A percentile compares a stretch with the other conserved stretches of the same genome.
phyloP scores from a whole-genome alignment of 2,797 vertebrate species.

The Pachyuromys duprasi region DNA sequence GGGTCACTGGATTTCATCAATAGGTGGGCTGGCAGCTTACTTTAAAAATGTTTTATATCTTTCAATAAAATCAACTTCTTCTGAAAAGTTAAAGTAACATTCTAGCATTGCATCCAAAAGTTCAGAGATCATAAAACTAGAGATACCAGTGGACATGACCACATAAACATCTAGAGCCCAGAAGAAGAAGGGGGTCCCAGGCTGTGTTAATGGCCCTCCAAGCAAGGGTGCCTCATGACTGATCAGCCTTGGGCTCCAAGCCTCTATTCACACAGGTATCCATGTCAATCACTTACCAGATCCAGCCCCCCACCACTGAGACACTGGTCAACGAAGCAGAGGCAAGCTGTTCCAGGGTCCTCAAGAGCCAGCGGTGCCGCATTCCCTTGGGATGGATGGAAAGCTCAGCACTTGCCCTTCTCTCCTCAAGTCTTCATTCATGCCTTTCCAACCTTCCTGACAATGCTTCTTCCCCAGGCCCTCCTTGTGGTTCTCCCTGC shows the following conservation, averaged over 20 bases:
- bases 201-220: not conserved
- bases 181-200: not conserved
- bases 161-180: not conserved
- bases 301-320: not conserved
- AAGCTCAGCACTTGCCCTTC: not conserved
- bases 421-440: not conserved
- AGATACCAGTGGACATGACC: not conserved
- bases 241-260: not conserved
- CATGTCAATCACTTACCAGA: not conserved
- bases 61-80: constrained; percentile 16
- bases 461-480: not conserved
- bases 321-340: not conserved
- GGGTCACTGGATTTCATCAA: constrained; percentile 24
- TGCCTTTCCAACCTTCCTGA: not conserved
- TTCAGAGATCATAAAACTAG: not conserved
- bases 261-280: not conserved
- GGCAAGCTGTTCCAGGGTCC: not conserved
- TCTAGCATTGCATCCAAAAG: constrained; percentile 5
- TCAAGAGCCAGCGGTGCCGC: not conserved
- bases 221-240: not conserved
- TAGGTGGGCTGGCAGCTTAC: not conserved
- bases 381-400: not conserved
- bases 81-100: constrained; percentile 28
- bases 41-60: not conserved
- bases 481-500: not conserved